Base-by-base conservation (phyloP, 2,888 invertebrate genomes). In the Hemicrepidius hirtus region DNA sequence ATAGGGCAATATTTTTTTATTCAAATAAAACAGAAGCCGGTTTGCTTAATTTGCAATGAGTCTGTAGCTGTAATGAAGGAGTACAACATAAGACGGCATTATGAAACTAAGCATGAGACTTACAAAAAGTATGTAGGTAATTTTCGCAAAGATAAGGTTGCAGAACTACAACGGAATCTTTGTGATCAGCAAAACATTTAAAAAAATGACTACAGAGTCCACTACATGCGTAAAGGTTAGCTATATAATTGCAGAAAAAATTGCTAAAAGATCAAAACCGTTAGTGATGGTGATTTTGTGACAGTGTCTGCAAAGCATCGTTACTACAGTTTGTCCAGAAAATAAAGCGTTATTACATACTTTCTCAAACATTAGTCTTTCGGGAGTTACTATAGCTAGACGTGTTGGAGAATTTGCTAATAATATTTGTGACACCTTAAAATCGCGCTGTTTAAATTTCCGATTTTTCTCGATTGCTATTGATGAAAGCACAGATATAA, bases 41-140 rank as follows among this genome's bases (percentile, higher is more conserved):
- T 37, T 37, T 75, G 72, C 69, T 62, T 75, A 24, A 71, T 75
- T 59, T 73, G 75, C 63, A 70, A 71, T 53, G 66, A 75, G 59
- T 20, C 71, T n/a, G 68, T 76, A n/a, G 65, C 73, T 12, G 72
- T 72, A 46, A 64, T 67, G 24, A 75, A 77, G 57, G 74, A 72
- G 46, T 74, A 73, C 41, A 77, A 77, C 60, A 60, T 75, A 62
- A 73, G 67, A 49, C 62, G 75, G 50, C 70, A 75, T 63, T 72
- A 71, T 60, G 53, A 9, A n/a, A 67, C 72, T 16, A 72, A 74
- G 57, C 70, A 75, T n/a, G n/a, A n/a, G n/a, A n/a, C n/a, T 59
- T 3, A 4, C 4, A 10, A 10, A 2, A 37, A 37, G 10, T 37
- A 12, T 37, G 37, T 3, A 6, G 37, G 10, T n/a, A n/a, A n/a